Conservation (phyloP, 1,140 invertebrate species). For the Anadara kagoshimensis region DNA sequence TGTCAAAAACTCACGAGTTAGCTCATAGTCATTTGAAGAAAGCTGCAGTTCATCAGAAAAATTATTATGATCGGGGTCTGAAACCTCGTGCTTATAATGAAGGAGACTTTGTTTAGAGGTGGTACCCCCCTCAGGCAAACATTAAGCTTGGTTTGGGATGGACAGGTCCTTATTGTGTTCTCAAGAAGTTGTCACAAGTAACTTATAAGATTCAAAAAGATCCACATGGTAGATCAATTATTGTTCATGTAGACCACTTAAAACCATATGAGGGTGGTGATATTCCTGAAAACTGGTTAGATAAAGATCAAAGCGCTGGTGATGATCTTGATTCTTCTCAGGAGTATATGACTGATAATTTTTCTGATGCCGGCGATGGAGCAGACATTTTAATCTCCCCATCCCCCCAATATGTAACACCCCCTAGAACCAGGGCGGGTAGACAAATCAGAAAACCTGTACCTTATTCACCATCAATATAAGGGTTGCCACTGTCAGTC, state of each 20-base stretch:
- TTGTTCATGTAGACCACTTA: constrained; percentile 48
- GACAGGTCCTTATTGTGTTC: constrained; percentile 25
- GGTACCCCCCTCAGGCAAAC: constrained; percentile 23
- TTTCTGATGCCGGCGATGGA: no score
- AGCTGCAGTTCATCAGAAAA: constrained; percentile 31
- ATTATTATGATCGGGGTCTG: constrained; percentile 41
- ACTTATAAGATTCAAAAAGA: constrained; percentile 14
- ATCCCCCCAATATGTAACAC: no score
- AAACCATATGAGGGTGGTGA: constrained; percentile 27
- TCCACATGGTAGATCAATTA: constrained; percentile 1
- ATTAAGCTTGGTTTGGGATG: constrained; percentile 23
- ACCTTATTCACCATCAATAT: no score
- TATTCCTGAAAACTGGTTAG: background rate
- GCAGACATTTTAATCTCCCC: no score
- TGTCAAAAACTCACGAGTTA: constrained; percentile 8
- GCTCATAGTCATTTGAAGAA: background rate
- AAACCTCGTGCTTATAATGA: constrained; percentile 29
- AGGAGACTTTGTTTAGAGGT: constrained; percentile 42
- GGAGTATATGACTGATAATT: no score
- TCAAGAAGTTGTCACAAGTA: constrained; percentile 5
- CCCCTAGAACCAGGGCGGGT: no score
- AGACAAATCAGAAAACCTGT: no score
- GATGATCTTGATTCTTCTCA: no score
- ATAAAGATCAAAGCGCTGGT: no score
- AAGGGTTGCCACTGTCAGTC: no score